Evolutionary conservation across 2,797 vertebrate genomes (phyloP), one percentile per base, ranked within the genome.

Genomic region (Chaunax sp.): DNA sequence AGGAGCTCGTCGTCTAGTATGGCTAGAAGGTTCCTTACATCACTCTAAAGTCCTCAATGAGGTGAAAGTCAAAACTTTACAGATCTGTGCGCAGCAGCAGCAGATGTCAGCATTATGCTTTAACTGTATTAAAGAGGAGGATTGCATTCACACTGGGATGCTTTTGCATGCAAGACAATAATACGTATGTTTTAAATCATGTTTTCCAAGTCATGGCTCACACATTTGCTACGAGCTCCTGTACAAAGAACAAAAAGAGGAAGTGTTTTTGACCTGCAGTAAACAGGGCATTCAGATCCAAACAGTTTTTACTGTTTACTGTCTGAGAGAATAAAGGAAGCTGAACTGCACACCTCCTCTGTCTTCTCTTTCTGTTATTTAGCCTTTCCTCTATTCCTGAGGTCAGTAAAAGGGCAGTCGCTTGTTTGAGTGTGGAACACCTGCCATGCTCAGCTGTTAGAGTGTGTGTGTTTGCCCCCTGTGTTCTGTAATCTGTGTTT

Each of bases 281-380:
- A 57, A n/a, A 40, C 51, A 12, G 68, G 57, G 26, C 69, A 73
- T 62, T 66, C 49, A 41, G 22, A 67, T 75, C 73, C 12, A 7
- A 87, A 67, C 77, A 85, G 71, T 68, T 84, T 82, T 86, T 72
- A 72, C 80, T 82, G 81, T 81, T 73, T 79, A 46, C 60, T 81
- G 77, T 87, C 81, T 28, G 50, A 37, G 9, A 67, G 59, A 33
- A 80, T 45, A 64, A 79, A 79, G 35, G 6, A 53, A 58, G 22
- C 44, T 63, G n/a, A 64, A 52, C 45, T 47, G 16, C 22, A 30
- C 53, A 25, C 57, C 40, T 52, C 51, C 9, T 65, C 14, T 58
- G 35, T 52, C 54, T 61, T 57, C 54, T n/a, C 62, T 59, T 59
- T 51, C 25, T 28, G 23, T 67, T 38, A 44, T 10, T 22, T 2